A percentile compares a stretch with the other conserved stretches of the same genome.
phyloP scores from a whole-genome alignment of 2,113 vertebrate species.

The Halichoeres trimaculatus region DNA sequence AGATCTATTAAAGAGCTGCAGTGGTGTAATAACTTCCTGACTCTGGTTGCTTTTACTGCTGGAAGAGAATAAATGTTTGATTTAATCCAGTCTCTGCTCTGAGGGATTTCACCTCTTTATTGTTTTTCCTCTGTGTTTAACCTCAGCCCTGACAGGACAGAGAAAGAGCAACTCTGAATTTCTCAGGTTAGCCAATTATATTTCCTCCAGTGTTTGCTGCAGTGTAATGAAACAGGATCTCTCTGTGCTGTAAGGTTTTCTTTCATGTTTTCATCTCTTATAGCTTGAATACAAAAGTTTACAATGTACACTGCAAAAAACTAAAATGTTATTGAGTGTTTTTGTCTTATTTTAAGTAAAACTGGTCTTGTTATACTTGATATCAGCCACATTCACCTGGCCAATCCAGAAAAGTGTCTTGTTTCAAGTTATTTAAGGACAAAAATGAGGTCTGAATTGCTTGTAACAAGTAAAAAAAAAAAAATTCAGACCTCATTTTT shows the following conservation, averaged over 20 bases:
- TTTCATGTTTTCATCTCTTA: constrained; percentile 36
- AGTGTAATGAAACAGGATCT: constrained; percentile 51
- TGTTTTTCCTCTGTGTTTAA: constrained; percentile 72
- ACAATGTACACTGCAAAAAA: too few species aligned
- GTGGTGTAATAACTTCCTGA: constrained; percentile 42
- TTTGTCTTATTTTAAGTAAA: too few species aligned
- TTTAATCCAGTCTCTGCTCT: constrained; percentile 51
- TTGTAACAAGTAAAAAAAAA: too few species aligned
- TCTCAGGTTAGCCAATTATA: constrained; percentile 60
- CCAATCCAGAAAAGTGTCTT: too few species aligned
- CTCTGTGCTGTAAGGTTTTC: constrained; percentile 14
- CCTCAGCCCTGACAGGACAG: constrained; percentile 60
- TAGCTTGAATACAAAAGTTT: background rate
- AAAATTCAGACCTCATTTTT: too few species aligned
- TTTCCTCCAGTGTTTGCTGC: constrained; percentile 46
- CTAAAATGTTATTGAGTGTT: too few species aligned
- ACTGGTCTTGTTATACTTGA: too few species aligned
- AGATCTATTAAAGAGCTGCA: constrained; percentile 45
- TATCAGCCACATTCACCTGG: too few species aligned
- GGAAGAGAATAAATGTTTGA: constrained; percentile 49
- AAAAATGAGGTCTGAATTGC: too few species aligned
- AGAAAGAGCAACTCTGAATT: constrained; percentile 48
- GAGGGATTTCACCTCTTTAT: constrained; percentile 61
- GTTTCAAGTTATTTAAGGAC: too few species aligned
- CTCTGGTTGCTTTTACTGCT: constrained; percentile 11